Conservation (phyloP, 1,140 invertebrate genomes). For the Drosophila watanabei region DNA sequence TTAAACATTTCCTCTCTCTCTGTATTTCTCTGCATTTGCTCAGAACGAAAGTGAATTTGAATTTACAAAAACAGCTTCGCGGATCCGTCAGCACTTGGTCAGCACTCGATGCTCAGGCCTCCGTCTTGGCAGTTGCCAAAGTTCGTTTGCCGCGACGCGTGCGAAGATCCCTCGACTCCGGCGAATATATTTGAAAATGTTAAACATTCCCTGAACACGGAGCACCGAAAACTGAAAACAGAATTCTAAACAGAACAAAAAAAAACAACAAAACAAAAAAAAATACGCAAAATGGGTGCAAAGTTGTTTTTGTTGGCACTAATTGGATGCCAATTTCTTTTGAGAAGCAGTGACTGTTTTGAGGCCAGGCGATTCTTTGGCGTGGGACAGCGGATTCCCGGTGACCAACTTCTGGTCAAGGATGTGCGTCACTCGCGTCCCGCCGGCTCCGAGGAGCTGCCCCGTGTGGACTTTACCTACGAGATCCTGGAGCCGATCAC, state of each 20-base stretch:
- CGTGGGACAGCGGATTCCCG: slow-evolving; percentile 54
- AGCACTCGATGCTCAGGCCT: slow-evolving; percentile 14
- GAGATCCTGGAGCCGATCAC: slow-evolving; percentile 73
- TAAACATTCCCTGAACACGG: slow-evolving; percentile 21
- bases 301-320: slow-evolving; percentile 27
- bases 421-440: slow-evolving; percentile 68
- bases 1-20: slow-evolving; percentile 28
- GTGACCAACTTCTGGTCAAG: slow-evolving; percentile 74
- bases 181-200: slow-evolving; percentile 33
- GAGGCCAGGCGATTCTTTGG: slow-evolving; percentile 54
- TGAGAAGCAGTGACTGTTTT: slow-evolving; percentile 18
- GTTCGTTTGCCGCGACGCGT: slow-evolving; percentile 67
- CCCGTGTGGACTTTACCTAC: slow-evolving; percentile 68
- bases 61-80: slow-evolving; percentile 29
- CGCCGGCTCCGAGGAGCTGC: slow-evolving; percentile 40
- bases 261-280: too few species aligned
- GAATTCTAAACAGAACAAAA: neutral
- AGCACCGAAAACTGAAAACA: neutral
- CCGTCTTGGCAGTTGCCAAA: slow-evolving; percentile 58
- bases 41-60: slow-evolving; percentile 61
- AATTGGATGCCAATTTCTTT: slow-evolving; percentile 24
- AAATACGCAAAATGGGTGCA: slow-evolving; percentile 34
- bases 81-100: slow-evolving; percentile 64
- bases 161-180: slow-evolving; percentile 32
- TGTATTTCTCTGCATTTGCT: neutral